Percentiles rank a stretch among this genome's conserved stretches.
Conservation (phyloP, 2,113 vertebrate species). For the Amia ocellicauda region DNA sequence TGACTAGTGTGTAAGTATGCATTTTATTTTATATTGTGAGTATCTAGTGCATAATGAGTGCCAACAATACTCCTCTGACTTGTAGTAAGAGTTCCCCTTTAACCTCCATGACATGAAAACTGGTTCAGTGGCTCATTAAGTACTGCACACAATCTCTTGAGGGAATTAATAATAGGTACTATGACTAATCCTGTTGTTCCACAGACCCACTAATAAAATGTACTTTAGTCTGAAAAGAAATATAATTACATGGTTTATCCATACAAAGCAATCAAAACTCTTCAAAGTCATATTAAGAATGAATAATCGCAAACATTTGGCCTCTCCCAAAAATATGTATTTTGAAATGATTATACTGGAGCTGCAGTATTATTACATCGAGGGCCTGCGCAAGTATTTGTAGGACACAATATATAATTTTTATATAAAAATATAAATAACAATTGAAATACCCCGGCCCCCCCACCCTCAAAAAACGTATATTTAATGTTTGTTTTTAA, state of each 20-base stretch:
- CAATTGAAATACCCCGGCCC: too few species aligned
- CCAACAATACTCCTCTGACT: conserved; percentile 4
- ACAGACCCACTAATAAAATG: conserved; percentile 42
- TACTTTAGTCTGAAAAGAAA: conserved; percentile 7
- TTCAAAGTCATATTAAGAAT: background rate
- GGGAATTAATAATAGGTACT: conserved; percentile 60
- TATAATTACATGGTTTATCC: conserved; percentile 16
- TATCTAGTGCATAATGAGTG: too few species aligned
- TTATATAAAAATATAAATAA: too few species aligned
- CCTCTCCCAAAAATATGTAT: too few species aligned
- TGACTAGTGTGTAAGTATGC: too few species aligned
- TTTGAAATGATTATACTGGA: too few species aligned
- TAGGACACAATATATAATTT: too few species aligned
- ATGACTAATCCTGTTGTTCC: conserved; percentile 65
- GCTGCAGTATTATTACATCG: too few species aligned
- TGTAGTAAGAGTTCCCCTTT: conserved; percentile 24
- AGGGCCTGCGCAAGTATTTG: too few species aligned
- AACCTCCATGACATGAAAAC: conserved; percentile 29
- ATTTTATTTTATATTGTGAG: too few species aligned
- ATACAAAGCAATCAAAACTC: conserved; percentile 11
- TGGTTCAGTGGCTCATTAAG: conserved; percentile 38
- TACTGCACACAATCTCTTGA: conserved; percentile 37
- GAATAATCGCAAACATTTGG: background rate
- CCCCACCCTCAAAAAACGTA: too few species aligned
- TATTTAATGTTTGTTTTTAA: too few species aligned